Evolutionary conservation across 1,140 invertebrate species (phyloP), one percentile per base, ranked within the genome.

Genomic region (Drosophila albomicans): DNA sequence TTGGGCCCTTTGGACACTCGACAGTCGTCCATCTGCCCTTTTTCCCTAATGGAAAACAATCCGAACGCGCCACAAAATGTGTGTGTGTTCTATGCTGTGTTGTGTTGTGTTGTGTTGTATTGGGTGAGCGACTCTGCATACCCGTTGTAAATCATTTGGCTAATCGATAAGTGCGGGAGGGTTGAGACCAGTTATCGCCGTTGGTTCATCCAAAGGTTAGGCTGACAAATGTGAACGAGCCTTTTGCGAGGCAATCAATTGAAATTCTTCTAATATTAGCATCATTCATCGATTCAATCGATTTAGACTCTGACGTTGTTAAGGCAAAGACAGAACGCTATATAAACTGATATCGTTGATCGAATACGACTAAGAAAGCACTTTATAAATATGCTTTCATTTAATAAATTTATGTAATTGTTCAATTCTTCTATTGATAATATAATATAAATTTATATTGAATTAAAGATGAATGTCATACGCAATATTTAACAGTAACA

Each of bases 11-110:
- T 25, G 20, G 20, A 25, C 15, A 35, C 35, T 10, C 35, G 54
- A 52, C 51, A 41, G 32, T 30, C 49, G 43, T 69, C 30, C 62
- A 59, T 67, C 56, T 38, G 63, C 51, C 25, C 28, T 46, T 57
- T 57, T 45, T 59, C 48, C 68, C 68, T 84, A 78, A 85, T 84
- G 77, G 74, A 81, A 85, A 86, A 78, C 81, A 68, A 85, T 84
- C 65, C 71, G 67, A 78, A 67, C 61, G 35, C 66, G 71, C 35
- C 48, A 41, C 61, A 71, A 48, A 54, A 25, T 57, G 48, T 13
- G 30, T 13, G 30, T 54, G 25, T n/a, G 20, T 30, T 25, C 16
- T 25, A 20, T 52, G 20, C 25, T 13, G 51, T 28, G 49, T 51
- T 51, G 48, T 51, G 48, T 52, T n/a, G n/a, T 15, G 1, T 7